phyloP scores from a whole-genome alignment of 2,888 invertebrate species.

The Pandemis corylana region DNA sequence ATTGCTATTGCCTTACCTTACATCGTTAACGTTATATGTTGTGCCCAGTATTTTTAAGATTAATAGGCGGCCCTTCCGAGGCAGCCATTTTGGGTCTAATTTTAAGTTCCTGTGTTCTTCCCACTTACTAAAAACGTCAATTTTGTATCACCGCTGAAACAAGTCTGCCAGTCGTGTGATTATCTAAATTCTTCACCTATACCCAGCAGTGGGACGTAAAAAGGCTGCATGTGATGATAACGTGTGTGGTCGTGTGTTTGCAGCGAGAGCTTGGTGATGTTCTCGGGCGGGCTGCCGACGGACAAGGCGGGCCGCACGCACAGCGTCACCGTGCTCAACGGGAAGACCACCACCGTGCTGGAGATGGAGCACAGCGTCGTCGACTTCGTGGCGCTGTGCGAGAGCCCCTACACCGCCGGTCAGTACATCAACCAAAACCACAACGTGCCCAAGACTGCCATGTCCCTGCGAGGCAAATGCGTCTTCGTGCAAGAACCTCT shows the following conservation, averaged over 20 bases:
- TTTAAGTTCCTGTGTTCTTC: no score
- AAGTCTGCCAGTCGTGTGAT: no score
- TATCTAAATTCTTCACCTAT: no score
- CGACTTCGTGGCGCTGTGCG: constrained; percentile 98
- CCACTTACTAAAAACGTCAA: no score
- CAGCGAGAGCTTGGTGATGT: constrained; percentile 97
- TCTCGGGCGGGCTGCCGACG: constrained; percentile 97
- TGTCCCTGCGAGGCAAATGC: no score
- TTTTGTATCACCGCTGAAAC: no score
- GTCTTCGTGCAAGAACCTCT: no score
- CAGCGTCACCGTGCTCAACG: constrained; percentile 98
- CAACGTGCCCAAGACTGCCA: background rate
- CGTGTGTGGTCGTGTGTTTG: constrained; percentile 51
- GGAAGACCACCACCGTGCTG: constrained; percentile 97
- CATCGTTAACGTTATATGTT: background rate
- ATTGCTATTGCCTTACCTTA: no score
- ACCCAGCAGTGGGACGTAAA: no score
- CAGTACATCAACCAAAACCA: constrained; percentile 50
- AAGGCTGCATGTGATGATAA: no score
- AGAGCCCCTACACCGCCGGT: constrained; percentile 97
- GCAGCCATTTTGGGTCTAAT: no score
- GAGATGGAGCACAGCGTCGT: constrained; percentile 99
- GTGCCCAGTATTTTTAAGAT: background rate
- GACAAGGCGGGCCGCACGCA: constrained; percentile 96
- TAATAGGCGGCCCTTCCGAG: background rate